phyloP scores from a whole-genome alignment of 2,888 invertebrate genomes.

The Drosophila algonquin region DNA sequence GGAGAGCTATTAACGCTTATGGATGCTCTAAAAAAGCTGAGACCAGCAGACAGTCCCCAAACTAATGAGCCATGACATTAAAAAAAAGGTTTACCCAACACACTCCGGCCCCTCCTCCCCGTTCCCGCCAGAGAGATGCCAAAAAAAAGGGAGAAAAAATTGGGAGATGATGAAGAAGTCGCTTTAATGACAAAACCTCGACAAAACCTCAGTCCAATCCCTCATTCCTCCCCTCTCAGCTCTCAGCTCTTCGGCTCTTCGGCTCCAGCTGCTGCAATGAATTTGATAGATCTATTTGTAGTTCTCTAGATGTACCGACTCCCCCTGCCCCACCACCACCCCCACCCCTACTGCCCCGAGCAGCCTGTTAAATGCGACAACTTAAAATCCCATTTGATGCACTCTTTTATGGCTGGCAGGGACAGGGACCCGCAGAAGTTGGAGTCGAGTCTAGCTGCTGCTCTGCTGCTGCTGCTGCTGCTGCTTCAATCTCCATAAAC shows the following conservation, averaged over 20 bases:
- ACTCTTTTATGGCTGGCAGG: constrained; percentile 72
- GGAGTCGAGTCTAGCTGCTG: constrained; percentile 23
- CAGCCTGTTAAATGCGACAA: constrained; percentile 78
- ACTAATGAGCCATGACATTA: constrained; percentile 74
- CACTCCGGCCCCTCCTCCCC: constrained; percentile 34
- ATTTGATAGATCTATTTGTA: constrained; percentile 81
- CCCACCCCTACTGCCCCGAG: not conserved
- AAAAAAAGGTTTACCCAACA: constrained; percentile 65
- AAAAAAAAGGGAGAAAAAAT: constrained; percentile 28
- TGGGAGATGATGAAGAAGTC: constrained; percentile 35
- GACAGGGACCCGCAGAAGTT: constrained; percentile 43
- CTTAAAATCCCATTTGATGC: constrained; percentile 81
- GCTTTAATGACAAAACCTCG: constrained; percentile 62
- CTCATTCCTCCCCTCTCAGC: constrained; percentile 13
- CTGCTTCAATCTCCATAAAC: constrained; percentile 79
- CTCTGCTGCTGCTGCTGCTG: constrained; percentile 45
- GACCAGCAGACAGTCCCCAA: constrained; percentile 36
- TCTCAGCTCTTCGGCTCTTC: not conserved
- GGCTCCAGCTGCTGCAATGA: constrained; percentile 53
- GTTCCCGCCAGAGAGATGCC: constrained; percentile 12
- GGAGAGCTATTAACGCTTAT: constrained; percentile 59
- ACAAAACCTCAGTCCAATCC: constrained; percentile 36
- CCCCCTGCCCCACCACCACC: not conserved
- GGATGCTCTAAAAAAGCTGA: constrained; percentile 33
- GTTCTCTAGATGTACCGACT: constrained; percentile 28